Evolutionary conservation across 2,113 vertebrate genomes (phyloP), one percentile per base, ranked within the genome.

Genomic region (Nasalis larvatus): DNA sequence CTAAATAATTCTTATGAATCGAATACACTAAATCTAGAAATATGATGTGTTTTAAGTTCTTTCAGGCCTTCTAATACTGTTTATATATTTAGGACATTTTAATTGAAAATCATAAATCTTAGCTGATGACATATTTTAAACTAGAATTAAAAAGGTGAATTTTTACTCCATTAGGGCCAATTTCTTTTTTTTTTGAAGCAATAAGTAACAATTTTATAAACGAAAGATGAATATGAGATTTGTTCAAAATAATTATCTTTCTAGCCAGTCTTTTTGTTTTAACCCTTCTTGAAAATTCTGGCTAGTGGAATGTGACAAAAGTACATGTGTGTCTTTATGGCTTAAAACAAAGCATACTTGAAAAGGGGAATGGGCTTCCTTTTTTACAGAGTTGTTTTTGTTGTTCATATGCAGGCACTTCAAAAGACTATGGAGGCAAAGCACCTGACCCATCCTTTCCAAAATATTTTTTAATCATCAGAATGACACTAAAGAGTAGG

Each of bases 331-430:
- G 73, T 96, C 92, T 97, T 95, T 94, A 98, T 96, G 93, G 96
- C 97, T 99, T 98, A 93, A 98, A 98, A 98, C 88, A 78, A 96
- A 98, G 45, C 30, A 97, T 18, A 8, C 91, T 83, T 78, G 32
- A 71, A 98, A 97, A 71, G 97, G 52, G 94, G 94, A 98, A 97
- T 84, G 49, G 81, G 82, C 80, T 97, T 89, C 82, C 87, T 96
- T 97, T 82, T 78, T 73, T 91, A 97, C 56, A 98, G 77, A 99
- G 98, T 42, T 84, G 4, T 52, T 52, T 98, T 71, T 21, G 93
- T 92, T 97, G 74, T 94, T 98, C 94, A 96, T 82, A 96, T 95
- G 91, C 97, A 99, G 98, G 97, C 97, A 98, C 92, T 98, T 98
- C 88, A 90, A 40, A 87, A 58, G 82, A 97, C 96, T 96, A 52